Evolutionary conservation across 2,888 invertebrate species (phyloP), one percentile per base, ranked within the genome.

Genomic region (Gonocerus acuteangulatus): DNA sequence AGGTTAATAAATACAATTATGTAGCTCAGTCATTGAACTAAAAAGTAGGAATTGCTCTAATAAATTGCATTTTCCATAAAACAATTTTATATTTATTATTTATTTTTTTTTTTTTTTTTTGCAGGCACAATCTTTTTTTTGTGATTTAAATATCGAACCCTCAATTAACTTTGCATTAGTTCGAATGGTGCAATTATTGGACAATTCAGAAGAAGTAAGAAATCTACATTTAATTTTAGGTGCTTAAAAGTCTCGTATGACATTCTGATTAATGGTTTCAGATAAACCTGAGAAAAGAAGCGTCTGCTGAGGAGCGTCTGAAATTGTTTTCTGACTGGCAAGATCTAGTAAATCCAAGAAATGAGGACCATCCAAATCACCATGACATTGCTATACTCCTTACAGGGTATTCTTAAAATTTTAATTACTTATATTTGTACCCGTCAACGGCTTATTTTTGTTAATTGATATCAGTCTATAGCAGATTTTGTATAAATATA

Each of bases 291-390:
- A 68, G 69, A 18, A 77, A 79, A 27, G 77, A 72, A 65, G 70
- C 72, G n/a, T 71, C 80, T 66, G 81, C 82, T 1, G 80, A 80
- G 59, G 75, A 77, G 56, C 81, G 82, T 0, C 71, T 85, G 57
- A 74, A 73, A 2, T 83, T 81, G 71, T 85, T 85, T 72, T 82
- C 84, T 69, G 76, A 77, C 61, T 85, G 84, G 84, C 81, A 82
- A 67, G 71, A 77, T 47, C 76, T 74, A 52, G 75, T 81, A 44
- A 82, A 82, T 72, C 78, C 79, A 2, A 75, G 76, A 63, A 78
- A 78, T 66, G 74, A 78, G 22, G 71, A 73, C 16, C 79, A 80
- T 71, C 80, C 81, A 0, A 79, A 80, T 67, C 82, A 82, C 70
- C 82, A 82, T 69, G 82, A 82, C 70, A 78, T 82, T n/a, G 82